phyloP scores from a whole-genome alignment of 2,888 invertebrate genomes.

The Hylaea fasciaria region DNA sequence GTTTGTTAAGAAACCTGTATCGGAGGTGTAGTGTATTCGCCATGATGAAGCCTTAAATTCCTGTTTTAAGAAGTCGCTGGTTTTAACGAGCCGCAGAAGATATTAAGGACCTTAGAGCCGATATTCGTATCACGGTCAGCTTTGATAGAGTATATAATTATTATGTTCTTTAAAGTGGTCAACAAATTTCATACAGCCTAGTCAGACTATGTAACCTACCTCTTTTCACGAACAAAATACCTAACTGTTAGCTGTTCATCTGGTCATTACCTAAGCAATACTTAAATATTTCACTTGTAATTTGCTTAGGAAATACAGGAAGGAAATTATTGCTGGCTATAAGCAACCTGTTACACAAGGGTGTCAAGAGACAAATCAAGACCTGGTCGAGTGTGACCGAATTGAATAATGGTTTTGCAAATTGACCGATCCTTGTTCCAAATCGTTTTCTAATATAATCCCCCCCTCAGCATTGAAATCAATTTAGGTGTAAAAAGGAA shows the following conservation, averaged over 20 bases:
- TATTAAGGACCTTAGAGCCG: conserved; percentile 45
- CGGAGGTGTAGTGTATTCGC: conserved; percentile 46
- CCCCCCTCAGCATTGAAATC: neutral
- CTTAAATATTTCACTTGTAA: no score
- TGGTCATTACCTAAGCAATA: no score
- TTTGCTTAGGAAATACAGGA: no score
- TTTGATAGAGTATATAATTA: conserved; percentile 49
- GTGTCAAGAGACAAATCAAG: conserved; percentile 15
- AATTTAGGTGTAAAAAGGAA: conserved; percentile 37
- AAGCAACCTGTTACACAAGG: no score
- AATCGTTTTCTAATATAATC: conserved; percentile 31
- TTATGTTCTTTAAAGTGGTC: conserved; percentile 42
- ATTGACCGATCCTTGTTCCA: conserved; percentile 50
- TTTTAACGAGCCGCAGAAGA: conserved; percentile 50
- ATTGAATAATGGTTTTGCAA: conserved; percentile 70
- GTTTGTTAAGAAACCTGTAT: conserved; percentile 35
- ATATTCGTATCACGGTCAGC: conserved; percentile 60
- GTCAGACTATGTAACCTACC: no score
- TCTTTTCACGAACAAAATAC: no score
- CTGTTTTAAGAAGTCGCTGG: conserved; percentile 39
- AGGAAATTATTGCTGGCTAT: no score
- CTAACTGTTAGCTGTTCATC: no score
- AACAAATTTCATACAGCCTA: conserved; percentile 23
- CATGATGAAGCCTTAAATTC: conserved; percentile 50
- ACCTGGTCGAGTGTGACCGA: conserved; percentile 42